Conservation (phyloP, 1,140 invertebrate genomes). For the Phymastichus coffea region DNA sequence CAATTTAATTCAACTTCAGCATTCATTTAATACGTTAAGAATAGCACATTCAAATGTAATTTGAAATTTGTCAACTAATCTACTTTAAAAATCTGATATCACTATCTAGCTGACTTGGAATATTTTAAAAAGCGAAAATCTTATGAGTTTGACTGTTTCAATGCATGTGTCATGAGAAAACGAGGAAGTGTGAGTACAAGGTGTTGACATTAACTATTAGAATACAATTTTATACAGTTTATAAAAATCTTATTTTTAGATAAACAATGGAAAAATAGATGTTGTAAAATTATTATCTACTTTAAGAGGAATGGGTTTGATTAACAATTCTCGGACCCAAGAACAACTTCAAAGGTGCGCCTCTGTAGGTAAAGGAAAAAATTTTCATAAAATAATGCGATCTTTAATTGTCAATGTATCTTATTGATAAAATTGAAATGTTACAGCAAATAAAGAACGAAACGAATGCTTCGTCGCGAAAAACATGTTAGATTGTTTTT, state of each 20-base stretch:
- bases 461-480: background rate
- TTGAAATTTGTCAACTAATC: too few species aligned
- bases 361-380: background rate
- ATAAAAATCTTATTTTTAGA: background rate
- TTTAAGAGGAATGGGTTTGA: background rate
- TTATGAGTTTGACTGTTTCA: background rate
- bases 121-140: background rate
- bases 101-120: too few species aligned
- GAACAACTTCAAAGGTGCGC: background rate
- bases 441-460: background rate
- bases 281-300: background rate
- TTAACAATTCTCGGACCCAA: background rate
- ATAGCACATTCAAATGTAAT: too few species aligned
- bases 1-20: too few species aligned
- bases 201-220: background rate
- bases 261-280: background rate
- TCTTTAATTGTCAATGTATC: background rate
- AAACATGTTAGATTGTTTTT: background rate
- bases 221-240: background rate
- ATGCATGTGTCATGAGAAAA: background rate
- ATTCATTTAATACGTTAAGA: too few species aligned
- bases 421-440: background rate
- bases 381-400: background rate
- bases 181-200: background rate
- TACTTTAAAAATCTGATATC: too few species aligned